A percentile compares a stretch with the other conserved stretches of the same genome.
These are phyloP conservation scores for Drosophila cardini DNA, from an alignment of 1,140 invertebrate genomes.

Conservation along the genomic window DNA sequence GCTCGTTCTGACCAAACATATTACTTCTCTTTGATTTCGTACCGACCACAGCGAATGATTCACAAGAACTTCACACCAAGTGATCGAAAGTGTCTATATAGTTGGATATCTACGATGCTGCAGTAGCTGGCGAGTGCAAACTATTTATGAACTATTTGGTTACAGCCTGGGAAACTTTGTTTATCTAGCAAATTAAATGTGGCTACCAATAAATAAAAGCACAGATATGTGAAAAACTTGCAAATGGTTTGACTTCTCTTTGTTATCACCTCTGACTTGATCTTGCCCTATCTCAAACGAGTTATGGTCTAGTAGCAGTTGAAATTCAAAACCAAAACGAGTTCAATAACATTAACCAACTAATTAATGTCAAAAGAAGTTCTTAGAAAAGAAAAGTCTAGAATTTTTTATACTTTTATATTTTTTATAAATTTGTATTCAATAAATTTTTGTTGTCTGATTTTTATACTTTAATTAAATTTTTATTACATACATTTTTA, in stretches of 20 bases:
- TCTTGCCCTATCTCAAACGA: conserved; percentile 1
- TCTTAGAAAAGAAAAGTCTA: not conserved
- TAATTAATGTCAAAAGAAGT: not conserved
- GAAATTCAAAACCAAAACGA: not conserved
- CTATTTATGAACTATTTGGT: conserved; percentile 68
- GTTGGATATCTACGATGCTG: conserved; percentile 24
- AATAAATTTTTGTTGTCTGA: not conserved
- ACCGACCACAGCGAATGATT: conserved; percentile 71
- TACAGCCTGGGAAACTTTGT: conserved; percentile 43
- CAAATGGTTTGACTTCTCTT: conserved; percentile 8
- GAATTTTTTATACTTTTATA: not conserved
- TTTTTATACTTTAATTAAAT: conserved; percentile 6
- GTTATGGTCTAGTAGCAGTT: not conserved
- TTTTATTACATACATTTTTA: not conserved
- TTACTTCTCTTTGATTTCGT: conserved; percentile 70
- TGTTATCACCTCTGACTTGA: conserved; percentile 1
- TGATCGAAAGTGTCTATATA: not conserved
- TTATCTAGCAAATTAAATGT: conserved; percentile 72
- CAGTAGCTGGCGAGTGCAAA: conserved; percentile 73
- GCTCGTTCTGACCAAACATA: conserved; percentile 22
- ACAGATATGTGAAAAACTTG: conserved; percentile 10
- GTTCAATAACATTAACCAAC: not conserved
- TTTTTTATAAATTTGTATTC: not conserved
- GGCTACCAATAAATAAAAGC: conserved; percentile 49
- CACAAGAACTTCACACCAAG: conserved; percentile 72